Conservation (phyloP, 2,888 invertebrate genomes). For the Dascillus cervinus region DNA sequence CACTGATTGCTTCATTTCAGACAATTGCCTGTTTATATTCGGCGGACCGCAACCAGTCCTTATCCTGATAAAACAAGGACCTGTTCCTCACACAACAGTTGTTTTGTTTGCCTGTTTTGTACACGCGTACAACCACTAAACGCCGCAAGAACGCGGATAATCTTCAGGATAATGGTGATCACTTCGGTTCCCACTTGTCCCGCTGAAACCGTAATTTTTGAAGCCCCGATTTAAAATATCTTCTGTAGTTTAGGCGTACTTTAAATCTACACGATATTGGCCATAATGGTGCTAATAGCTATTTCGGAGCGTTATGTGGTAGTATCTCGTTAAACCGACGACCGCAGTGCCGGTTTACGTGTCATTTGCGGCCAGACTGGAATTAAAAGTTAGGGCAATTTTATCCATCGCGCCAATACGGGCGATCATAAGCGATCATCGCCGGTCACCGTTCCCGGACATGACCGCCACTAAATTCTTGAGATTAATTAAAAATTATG, state of each 20-base stretch:
- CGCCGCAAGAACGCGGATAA: conserved; percentile 29
- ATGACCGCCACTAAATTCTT: conserved; percentile 11
- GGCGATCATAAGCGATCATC: conserved; percentile 23
- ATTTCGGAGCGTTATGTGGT: conserved; percentile 39
- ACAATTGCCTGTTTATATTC: conserved; percentile 48
- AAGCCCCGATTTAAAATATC: too few species aligned
- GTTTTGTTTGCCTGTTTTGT: conserved; percentile 23
- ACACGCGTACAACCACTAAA: conserved; percentile 26
- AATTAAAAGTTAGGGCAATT: conserved; percentile 40
- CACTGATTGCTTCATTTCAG: conserved; percentile 47
- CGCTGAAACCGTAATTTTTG: conserved; percentile 8
- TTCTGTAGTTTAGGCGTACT: conserved; percentile 1
- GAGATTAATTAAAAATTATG: conserved; percentile 14
- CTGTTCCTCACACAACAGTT: conserved; percentile 28
- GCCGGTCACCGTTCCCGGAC: conserved; percentile 10
- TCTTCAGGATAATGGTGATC: conserved; percentile 32
- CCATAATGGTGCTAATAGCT: conserved; percentile 40
- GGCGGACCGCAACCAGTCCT: conserved; percentile 41
- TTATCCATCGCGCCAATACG: conserved; percentile 30
- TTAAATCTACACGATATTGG: conserved; percentile 29
- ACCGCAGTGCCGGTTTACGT: conserved; percentile 39
- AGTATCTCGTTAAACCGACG: conserved; percentile 41
- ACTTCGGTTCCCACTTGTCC: conserved; percentile 24
- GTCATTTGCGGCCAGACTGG: conserved; percentile 39
- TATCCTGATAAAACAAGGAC: conserved; percentile 36